Conservation (phyloP, 2,888 invertebrate species). For the Phymatocera aterrima region DNA sequence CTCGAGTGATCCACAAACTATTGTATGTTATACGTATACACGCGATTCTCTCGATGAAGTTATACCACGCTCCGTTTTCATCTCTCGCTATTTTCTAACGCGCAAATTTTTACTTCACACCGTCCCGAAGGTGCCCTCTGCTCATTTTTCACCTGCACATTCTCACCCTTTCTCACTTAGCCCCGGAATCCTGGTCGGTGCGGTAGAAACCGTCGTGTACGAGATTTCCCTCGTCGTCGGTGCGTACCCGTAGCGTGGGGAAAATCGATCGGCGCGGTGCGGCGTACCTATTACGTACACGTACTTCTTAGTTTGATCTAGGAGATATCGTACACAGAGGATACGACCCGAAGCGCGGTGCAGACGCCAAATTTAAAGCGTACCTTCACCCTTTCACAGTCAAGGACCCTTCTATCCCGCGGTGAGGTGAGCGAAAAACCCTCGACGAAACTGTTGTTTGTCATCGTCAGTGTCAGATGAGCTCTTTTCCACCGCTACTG, state of each 20-base stretch:
- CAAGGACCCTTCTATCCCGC: conserved; percentile 50
- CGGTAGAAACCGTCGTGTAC: background rate
- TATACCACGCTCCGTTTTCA: too few species aligned
- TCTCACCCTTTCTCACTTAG: too few species aligned
- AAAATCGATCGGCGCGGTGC: conserved; percentile 22
- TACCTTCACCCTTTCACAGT: conserved; percentile 48
- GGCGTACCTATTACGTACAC: too few species aligned
- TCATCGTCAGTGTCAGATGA: conserved; percentile 54
- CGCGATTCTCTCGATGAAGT: too few species aligned
- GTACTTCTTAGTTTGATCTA: too few species aligned
- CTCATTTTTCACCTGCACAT: background rate
- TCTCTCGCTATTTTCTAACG: background rate
- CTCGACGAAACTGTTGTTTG: conserved; percentile 54
- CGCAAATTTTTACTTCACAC: background rate
- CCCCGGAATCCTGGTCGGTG: background rate
- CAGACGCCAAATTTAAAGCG: conserved; percentile 47
- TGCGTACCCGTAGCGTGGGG: background rate
- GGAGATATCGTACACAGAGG: too few species aligned
- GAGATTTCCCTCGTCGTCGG: background rate
- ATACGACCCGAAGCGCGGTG: background rate
- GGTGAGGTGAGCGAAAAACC: conserved; percentile 51
- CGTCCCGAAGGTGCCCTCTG: conserved; percentile 5
- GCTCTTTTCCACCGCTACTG: conserved; percentile 46
- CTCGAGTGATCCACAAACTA: too few species aligned
- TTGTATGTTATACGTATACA: too few species aligned